Conservation (phyloP, 2,797 vertebrate genomes). For the Columba guinea region DNA sequence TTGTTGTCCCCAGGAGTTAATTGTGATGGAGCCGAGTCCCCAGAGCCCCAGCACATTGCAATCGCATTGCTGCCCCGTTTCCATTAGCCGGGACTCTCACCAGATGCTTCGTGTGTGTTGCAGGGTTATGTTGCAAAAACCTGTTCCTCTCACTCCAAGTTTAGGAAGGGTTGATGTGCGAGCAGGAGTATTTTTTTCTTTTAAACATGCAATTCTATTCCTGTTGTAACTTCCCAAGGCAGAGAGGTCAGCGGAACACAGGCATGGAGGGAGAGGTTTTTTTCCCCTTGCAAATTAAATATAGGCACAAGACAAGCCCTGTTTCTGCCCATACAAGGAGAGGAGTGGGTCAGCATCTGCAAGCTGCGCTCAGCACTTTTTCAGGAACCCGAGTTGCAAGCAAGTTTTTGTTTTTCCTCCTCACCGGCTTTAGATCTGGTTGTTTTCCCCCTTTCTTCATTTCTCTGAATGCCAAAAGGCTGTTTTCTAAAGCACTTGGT, state of each 20-base stretch:
- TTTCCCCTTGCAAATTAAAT: slow-evolving; percentile 54
- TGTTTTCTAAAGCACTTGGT: neutral
- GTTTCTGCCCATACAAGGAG: slow-evolving; percentile 70
- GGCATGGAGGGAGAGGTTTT: neutral
- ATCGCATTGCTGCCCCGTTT: neutral
- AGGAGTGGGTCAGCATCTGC: slow-evolving; percentile 36
- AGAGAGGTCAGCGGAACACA: neutral
- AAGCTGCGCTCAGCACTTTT: neutral
- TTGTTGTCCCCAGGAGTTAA: neutral
- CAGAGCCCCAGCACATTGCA: too few species aligned
- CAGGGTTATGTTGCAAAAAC: neutral
- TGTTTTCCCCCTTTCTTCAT: neutral
- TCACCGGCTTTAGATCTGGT: neutral
- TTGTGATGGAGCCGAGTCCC: fast-evolving
- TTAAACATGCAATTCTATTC: neutral
- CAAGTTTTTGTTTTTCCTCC: neutral
- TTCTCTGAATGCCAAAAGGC: neutral
- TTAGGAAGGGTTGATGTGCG: fast-evolving
- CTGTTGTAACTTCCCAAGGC: neutral
- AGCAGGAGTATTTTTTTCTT: neutral
- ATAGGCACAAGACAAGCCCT: slow-evolving; percentile 48
- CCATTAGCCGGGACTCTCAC: fast-evolving
- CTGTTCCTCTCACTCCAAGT: neutral
- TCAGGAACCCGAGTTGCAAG: neutral
- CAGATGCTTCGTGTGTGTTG: neutral